A percentile compares a stretch with the other conserved stretches of the same genome.
Conservation (phyloP, 2,797 vertebrate species). For the Heliangelus exortis region DNA sequence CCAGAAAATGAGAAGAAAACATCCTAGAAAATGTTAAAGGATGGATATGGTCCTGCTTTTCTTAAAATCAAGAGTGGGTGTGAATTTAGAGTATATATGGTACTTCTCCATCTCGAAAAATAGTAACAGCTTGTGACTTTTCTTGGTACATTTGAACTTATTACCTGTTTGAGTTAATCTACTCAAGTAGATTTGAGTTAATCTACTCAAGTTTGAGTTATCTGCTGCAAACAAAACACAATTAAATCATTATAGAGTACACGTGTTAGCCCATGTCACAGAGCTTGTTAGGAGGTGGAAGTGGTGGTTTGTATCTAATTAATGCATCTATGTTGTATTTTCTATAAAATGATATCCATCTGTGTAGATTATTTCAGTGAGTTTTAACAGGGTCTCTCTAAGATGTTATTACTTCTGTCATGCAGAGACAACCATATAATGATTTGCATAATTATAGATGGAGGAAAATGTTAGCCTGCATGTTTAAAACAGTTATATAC, state of each 20-base stretch:
- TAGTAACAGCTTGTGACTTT: not conserved
- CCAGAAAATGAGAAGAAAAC: not conserved
- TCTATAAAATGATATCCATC: conserved; percentile 41
- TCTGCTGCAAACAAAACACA: not conserved
- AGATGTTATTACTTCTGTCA: conserved; percentile 33
- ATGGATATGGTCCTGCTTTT: not conserved
- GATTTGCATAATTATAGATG: conserved; percentile 53
- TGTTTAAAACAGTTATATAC: conserved; percentile 52
- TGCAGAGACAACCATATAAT: conserved; percentile 1
- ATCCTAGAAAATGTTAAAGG: not conserved
- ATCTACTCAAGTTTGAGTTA: not conserved
- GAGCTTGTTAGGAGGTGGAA: not conserved
- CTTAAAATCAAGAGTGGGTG: not conserved
- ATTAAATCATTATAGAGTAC: not conserved
- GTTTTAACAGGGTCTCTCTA: conserved; percentile 46
- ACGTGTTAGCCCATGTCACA: not conserved
- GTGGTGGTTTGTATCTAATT: conserved; percentile 43
- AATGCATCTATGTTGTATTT: conserved; percentile 35
- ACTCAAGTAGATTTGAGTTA: no score
- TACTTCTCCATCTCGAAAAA: not conserved
- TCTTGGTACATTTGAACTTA: not conserved
- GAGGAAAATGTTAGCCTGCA: conserved; percentile 27
- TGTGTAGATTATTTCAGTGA: conserved; percentile 33
- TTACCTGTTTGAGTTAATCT: not conserved
- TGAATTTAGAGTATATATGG: not conserved